Evolutionary conservation across 2,113 vertebrate genomes (phyloP), one percentile per base, ranked within the genome.

Genomic region (Myxocyprinus asiaticus): DNA sequence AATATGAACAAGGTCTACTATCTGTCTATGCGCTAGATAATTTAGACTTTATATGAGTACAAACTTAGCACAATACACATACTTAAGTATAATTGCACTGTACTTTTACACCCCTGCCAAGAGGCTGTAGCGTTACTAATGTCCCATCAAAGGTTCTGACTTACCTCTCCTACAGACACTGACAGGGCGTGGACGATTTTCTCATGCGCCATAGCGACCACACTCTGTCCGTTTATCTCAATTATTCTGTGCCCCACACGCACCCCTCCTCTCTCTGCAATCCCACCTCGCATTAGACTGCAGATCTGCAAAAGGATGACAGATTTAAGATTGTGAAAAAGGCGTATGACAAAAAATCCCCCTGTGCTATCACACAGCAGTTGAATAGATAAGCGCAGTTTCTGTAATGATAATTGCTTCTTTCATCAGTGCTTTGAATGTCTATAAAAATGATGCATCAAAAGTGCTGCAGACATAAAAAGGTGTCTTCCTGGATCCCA

Each of bases 101-200:
- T 33, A 33, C 22, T 33, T 33, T 33, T 33, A 33, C 22, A 33
- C 22, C 22, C 22, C 22, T 33, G 22, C 22, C 22, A 33, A 33
- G 22, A 33, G 22, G 22, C 22, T 33, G 22, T 33, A 33, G 22
- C 22, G 3, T 33, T 33, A 33, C 22, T 33, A 33, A 33, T 33
- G 22, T 33, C 22, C 22, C 22, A 14, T 12, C 9, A 77, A 65
- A 67, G 0, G 0, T 33, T 45, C 45, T 7, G 5, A 51, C 93
- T 91, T 92, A 98, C 98, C 96, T 99, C 98, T 84, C 98, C 97
- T 45, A 99, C 97, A 0, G 98, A 98, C 82, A 97, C 96, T 9
- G 98, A 99, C 87, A 99, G 65, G 11, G 96, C 97, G 81, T 99
- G 97, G 14, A 99, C 98, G 14, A 99, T 99, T 94, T 98, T 99